These are phyloP conservation scores for Platyrinchus mystaceus DNA, from an alignment of 2,797 vertebrate genomes.

Conservation along the genomic window DNA sequence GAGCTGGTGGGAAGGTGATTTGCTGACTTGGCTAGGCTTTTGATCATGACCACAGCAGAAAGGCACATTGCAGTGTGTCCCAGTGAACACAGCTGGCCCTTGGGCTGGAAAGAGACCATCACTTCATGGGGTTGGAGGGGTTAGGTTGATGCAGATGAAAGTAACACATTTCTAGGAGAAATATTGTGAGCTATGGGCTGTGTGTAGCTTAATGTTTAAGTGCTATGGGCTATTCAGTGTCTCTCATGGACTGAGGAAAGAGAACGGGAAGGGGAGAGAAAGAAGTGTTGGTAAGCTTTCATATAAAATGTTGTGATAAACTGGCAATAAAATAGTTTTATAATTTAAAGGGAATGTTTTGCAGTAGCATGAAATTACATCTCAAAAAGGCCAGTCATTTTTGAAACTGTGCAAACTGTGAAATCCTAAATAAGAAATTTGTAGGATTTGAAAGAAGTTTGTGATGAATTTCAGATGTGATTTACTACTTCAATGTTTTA, in stretches of 20 bases:
- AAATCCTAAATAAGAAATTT: not conserved
- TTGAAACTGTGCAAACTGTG: not conserved
- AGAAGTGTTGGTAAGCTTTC: not conserved
- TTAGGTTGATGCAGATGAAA: not conserved
- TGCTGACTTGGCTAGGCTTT: not conserved
- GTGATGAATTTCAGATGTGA: not conserved
- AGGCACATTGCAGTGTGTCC: not conserved
- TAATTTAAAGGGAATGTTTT: not conserved
- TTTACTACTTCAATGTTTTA: conserved; percentile 62
- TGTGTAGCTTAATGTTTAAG: not conserved
- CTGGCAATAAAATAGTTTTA: not conserved
- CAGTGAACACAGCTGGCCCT: not conserved
- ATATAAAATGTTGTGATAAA: not conserved
- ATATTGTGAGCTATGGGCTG: fast-evolving
- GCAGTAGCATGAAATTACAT: not conserved
- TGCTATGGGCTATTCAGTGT: not conserved
- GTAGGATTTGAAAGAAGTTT: not conserved
- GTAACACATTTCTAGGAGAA: not conserved
- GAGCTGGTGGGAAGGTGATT: not conserved
- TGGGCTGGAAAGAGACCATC: not conserved
- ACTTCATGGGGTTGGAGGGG: not conserved
- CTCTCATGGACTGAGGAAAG: not conserved
- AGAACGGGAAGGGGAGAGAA: not conserved
- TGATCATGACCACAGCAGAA: not conserved
- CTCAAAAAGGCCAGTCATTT: not conserved